A percentile compares a stretch with the other conserved stretches of the same genome.
Conservation (phyloP, 2,888 invertebrate genomes). For the Phengaris arion region DNA sequence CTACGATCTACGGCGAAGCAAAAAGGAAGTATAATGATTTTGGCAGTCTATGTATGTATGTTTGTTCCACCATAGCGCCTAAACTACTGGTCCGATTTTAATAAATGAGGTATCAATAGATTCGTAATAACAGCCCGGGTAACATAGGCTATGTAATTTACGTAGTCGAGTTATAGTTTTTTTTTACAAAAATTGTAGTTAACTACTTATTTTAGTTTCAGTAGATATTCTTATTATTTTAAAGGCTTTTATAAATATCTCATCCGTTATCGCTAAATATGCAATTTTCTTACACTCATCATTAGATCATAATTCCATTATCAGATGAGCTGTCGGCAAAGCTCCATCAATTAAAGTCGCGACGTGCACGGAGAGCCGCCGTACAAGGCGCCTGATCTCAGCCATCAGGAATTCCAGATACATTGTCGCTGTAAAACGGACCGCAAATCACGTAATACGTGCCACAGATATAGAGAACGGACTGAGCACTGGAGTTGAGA, state of each 20-base stretch:
- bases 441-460: not conserved
- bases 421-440: not conserved
- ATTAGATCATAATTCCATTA: constrained; percentile 12
- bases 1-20: too few relatives aligned
- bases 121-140: too few relatives aligned
- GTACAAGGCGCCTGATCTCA: constrained; percentile 19
- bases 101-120: too few relatives aligned
- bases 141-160: too few relatives aligned
- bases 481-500: not conserved
- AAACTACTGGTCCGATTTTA: too few relatives aligned
- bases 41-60: too few relatives aligned
- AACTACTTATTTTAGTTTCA: too few relatives aligned
- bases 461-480: constrained; percentile 16
- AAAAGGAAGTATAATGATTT: too few relatives aligned
- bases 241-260: not conserved
- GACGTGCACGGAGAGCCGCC: not conserved
- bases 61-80: too few relatives aligned
- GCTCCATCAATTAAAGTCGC: constrained; percentile 2
- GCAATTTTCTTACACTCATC: not conserved
- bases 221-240: too few relatives aligned
- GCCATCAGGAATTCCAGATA: not conserved
- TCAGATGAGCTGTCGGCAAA: constrained; percentile 1
- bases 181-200: too few relatives aligned
- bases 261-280: not conserved
- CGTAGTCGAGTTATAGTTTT: too few relatives aligned